Evolutionary conservation across 2,113 vertebrate species (phyloP), one percentile per base, ranked within the genome.

Genomic region (Cinclus cinclus): DNA sequence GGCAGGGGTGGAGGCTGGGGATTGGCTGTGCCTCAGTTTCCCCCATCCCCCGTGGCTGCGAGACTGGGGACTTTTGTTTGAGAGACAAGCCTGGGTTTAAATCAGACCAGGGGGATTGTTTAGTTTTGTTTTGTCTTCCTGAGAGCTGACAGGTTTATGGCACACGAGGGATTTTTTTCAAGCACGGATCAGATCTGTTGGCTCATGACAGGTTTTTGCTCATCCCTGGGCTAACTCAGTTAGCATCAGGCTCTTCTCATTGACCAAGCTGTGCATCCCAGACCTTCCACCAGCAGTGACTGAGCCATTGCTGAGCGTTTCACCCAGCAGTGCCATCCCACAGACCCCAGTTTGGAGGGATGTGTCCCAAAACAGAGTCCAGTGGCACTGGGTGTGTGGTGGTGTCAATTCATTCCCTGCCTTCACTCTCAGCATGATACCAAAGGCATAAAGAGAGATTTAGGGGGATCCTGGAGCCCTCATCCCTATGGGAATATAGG

Each of bases 41-140:
- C 62, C 42, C 58, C 15, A 4, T 44, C 46, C 33, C 30, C 30
- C 0, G 0, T 18, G n/a, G 27, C 37, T 0, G 0, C 5, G 18
- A 46, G 33, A 53, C 49, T 15, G 64, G 55, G 62, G 1, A 5
- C 13, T 19, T 81, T 71, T 27, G 17, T 62, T 46, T 3, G 13
- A 76, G 80, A 39, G 46, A 11, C 20, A 24, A 76, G 35, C 9
- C 20, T 4, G n/a, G 44, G 20, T 64, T 79, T 50, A 39, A 89
- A 83, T 8, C 18, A 49, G 55, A 44, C 30, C 31, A 0, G 31
- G 62, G 85, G 76, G 33, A 14, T 63, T 44, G 9, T 58, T 90
- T 16, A 4, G 74, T 33, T 82, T 86, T 28, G 65, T 31, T 85
- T 75, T 27, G 28, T 39, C 18, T 88, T 55, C 18, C 37, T 0